Base-by-base conservation (phyloP, 2,113 vertebrate genomes). In the Calidris pygmaea region DNA sequence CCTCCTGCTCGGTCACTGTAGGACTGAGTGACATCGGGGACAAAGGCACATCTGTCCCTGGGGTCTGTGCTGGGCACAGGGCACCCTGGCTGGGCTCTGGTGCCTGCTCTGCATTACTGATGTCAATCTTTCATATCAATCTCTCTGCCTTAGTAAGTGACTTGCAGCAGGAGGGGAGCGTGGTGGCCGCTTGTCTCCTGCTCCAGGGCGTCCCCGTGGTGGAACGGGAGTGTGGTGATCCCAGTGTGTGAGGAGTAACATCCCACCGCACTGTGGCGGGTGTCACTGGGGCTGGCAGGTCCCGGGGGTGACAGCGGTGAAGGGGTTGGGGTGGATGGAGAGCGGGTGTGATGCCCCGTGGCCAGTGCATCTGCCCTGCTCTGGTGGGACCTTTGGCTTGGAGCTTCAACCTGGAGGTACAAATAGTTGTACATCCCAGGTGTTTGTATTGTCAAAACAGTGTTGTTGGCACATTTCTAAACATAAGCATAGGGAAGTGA, bases 301-400 rank as follows among this genome's bases (percentile, higher is more conserved):
- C 41, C 27, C 5, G 1, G 76, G 23, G 14, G 43, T 4, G 29
- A 29, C 47, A 48, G 47, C 47, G 5, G 47, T 48, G 21, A 48
- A 48, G 47, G 47, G 47, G 47, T 21, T 30, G 6, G 16, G 53
- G 53, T 5, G 13, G 56, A n/a, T 8, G 20, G 56, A 3, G 34
- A 14, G 32, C 19, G 12, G 34, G 56, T 14, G 34, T 5, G 32
- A n/a, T 22, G 56, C 32, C 56, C 56, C 5, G 8, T 14, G 56
- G 32, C 19, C 7, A 12, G 20, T 58, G 26, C 29, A 14, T 70
- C 84, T 63, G 41, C 35, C 29, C 66, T 5, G 4, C 2, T 19
- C 53, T 2, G 1, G 15, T 6, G 23, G 41, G 12, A 37, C 7
- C 0, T 26, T 24, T 16, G 4, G 0, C 34, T 21, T 37, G 67